Evolutionary conservation across 2,797 vertebrate species (phyloP).

Genomic region (Acrossocheilus wenchowensis): DNA sequence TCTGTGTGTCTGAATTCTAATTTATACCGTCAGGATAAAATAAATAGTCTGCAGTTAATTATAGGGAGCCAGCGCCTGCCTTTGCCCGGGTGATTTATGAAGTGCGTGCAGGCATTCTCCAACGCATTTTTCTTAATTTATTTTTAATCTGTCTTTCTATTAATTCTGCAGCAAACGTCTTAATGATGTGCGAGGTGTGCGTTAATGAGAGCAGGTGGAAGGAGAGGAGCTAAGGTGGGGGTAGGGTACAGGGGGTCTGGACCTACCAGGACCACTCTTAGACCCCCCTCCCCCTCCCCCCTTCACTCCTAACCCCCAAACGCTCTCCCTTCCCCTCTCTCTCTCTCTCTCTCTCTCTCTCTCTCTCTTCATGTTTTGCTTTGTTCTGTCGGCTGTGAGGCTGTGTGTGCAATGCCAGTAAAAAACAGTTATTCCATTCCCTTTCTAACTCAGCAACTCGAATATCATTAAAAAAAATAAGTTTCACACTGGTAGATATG

Average conservation of each 20-base stretch:
- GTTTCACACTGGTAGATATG: not conserved
- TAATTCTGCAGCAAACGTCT: conserved; percentile 97
- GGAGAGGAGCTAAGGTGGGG: conserved; percentile 64
- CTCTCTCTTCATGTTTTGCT: not conserved
- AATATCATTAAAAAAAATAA: not conserved
- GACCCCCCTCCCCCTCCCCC: conserved; percentile 56
- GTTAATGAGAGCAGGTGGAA: conserved; percentile 85
- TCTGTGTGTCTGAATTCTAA: conserved; percentile 98
- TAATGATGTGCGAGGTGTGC: conserved; percentile 92
- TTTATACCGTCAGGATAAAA: conserved; percentile 98
- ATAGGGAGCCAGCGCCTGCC: conserved; percentile 88
- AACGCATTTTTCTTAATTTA: conserved; percentile 99
- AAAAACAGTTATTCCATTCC: not conserved
- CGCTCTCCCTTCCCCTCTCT: conserved; percentile 32
- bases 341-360: not conserved
- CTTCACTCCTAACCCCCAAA: conserved; percentile 57
- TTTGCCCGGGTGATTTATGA: conserved; percentile 95
- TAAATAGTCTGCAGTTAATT: conserved; percentile 99
- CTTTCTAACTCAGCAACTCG: not conserved
- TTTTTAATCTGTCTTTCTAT: conserved; percentile 99
- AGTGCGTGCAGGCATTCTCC: conserved; percentile 88
- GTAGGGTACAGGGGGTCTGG: conserved; percentile 58
- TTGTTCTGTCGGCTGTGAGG: not conserved
- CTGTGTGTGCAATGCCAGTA: not conserved
- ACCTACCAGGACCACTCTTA: conserved; percentile 58